Base-by-base conservation (phyloP, 1,140 invertebrate genomes). In the Temnothorax longispinosus region DNA sequence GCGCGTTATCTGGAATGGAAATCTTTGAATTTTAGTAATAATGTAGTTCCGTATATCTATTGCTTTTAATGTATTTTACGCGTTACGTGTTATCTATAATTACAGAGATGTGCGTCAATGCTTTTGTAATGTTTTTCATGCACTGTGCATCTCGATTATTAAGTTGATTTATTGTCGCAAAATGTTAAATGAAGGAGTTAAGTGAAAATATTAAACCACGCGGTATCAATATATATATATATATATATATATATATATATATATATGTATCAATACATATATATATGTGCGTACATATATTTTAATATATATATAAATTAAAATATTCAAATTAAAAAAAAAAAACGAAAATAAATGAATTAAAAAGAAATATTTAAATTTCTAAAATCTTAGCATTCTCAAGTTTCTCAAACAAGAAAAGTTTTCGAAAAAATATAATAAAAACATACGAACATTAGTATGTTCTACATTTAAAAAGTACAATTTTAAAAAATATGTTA, bases 121-220 rank as follows among this genome's bases (percentile, higher is more conserved):
- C 35, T 82, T 82, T 74, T 44, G 38, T 41, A 81, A 67, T 82
- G 13, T 47, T 5, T 74, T 84, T 60, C 27, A 27, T 27, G 27
- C 27, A 27, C 27, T 27, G 27, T 27, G 27, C 27, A 27, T 60
- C 21, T 74, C 0, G 3, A 75, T 50, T 74, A 27, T 27, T 27
- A 27, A 27, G 35, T 74, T 60, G 44, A 58, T 13, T 72, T 60
- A 50, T 60, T 58, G 41, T 82, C 60, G 18, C 62, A 69, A 69
- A 15, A 54, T 67, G 13, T 69, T 47, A 50, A 44, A 69, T 47
- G 15, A 65, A 21, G 3, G 8, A 65, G 32, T 38, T 65, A 21
- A 41, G 41, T 41, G 2, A 69, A 62, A 41, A 54, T 69, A 3
- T 44, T 35, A 35, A 50, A 47, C 8, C 2, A 60, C 18, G 32